Percentiles rank a stretch among this genome's conserved stretches.
These are phyloP conservation scores for Gymnogyps californianus DNA, from an alignment of 2,113 vertebrate genomes.

Conservation along the genomic window DNA sequence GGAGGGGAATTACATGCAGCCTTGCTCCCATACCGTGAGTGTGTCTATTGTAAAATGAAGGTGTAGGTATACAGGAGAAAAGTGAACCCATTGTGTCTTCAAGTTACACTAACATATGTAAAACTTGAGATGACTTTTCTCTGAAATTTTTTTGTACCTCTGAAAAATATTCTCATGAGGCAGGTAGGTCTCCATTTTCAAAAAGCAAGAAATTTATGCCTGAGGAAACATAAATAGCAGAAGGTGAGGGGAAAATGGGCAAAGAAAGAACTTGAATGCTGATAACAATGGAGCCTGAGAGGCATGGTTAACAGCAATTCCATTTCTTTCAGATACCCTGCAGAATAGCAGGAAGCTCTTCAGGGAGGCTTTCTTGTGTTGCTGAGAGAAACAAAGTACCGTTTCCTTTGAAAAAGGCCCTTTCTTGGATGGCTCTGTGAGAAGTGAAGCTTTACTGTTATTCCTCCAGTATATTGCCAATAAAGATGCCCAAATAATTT, in stretches of 20 bases:
- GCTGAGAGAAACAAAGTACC: background rate
- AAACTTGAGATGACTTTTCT: background rate
- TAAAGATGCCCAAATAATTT: background rate
- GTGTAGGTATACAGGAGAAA: background rate
- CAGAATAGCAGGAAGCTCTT: background rate
- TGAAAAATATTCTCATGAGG: background rate
- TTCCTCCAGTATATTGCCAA: background rate
- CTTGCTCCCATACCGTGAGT: background rate
- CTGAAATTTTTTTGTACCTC: background rate
- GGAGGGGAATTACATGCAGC: background rate
- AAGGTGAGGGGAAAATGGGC: background rate
- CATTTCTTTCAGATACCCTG: background rate
- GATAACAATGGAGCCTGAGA: background rate
- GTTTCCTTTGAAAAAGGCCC: background rate
- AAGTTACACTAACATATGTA: background rate
- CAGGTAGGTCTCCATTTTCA: background rate
- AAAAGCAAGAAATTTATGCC: background rate
- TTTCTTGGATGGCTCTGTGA: background rate
- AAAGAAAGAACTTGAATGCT: background rate
- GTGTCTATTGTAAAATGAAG: background rate
- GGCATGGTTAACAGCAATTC: background rate
- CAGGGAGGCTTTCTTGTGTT: background rate
- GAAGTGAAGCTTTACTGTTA: background rate
- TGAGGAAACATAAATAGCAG: background rate
- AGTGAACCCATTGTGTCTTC: background rate